Percentiles rank a stretch among this genome's conserved stretches.
These are phyloP conservation scores for Triplophysa yarkandensis DNA, from an alignment of 2,797 vertebrate genomes.

Conservation along the genomic window DNA sequence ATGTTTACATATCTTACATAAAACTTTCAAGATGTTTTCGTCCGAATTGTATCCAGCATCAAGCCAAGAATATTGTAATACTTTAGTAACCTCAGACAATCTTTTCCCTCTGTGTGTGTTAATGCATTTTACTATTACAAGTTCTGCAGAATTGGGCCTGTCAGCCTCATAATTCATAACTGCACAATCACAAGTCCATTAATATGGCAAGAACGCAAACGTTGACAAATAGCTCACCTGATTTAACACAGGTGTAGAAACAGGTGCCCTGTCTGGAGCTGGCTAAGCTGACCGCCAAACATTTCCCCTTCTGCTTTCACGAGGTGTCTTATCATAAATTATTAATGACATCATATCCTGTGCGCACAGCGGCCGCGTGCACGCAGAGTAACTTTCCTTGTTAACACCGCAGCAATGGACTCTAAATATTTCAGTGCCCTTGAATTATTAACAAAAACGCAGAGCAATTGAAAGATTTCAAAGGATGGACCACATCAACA, in stretches of 20 bases:
- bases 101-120: constrained; percentile 14
- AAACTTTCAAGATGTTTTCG: no score
- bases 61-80: neutral
- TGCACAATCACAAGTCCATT: constrained; percentile 40
- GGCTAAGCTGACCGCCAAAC: constrained; percentile 40
- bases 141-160: constrained; percentile 31
- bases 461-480: constrained; percentile 31
- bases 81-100: neutral
- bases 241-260: constrained; percentile 44
- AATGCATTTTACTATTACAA: constrained; percentile 21
- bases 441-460: constrained; percentile 66
- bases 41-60: neutral
- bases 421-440: constrained; percentile 66
- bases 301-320: constrained; percentile 32
- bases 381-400: constrained; percentile 76
- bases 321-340: constrained; percentile 59
- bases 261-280: constrained; percentile 46
- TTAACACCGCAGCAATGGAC: constrained; percentile 63
- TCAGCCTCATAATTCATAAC: constrained; percentile 47
- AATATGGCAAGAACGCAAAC: constrained; percentile 45
- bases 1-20: no score
- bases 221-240: constrained; percentile 46
- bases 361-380: constrained; percentile 41
- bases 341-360: constrained; percentile 66
- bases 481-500: neutral